Evolutionary conservation across 1,140 invertebrate species (phyloP).

Genomic region (Dendroctonus ponderosae): DNA sequence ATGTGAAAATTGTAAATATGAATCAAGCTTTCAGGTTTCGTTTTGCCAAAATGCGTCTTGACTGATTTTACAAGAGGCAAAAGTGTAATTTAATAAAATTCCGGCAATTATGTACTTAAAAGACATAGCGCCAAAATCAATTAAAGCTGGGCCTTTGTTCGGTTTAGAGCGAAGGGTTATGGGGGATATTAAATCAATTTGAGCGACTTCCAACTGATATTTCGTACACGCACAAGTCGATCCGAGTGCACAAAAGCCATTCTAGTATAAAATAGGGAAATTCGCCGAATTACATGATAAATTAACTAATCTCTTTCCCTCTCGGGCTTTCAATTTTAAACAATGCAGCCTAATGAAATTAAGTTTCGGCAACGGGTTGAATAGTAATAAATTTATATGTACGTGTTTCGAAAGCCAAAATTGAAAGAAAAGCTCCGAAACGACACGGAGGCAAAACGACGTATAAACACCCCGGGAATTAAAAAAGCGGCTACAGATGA

Average conservation of each 20-base stretch:
- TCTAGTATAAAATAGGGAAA: conserved; percentile 45
- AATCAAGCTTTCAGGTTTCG: too few species aligned
- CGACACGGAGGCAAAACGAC: conserved; percentile 30
- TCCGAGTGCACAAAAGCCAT: conserved; percentile 41
- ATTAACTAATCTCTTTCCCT: conserved; percentile 49
- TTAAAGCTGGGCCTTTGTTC: conserved; percentile 7
- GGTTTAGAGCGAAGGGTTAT: conserved; percentile 16
- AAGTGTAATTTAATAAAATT: too few species aligned
- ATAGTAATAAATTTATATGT: conserved; percentile 51
- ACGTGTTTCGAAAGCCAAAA: conserved; percentile 46
- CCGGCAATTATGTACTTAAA: too few species aligned
- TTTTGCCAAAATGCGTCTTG: too few species aligned
- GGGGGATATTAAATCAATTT: conserved; percentile 39
- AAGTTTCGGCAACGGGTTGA: conserved; percentile 51
- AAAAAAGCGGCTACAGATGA: conserved; percentile 23
- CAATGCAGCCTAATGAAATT: conserved; percentile 52
- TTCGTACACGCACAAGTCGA: conserved; percentile 42
- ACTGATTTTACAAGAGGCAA: too few species aligned
- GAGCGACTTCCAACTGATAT: conserved; percentile 40
- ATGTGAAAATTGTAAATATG: too few species aligned
- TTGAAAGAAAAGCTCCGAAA: conserved; percentile 39
- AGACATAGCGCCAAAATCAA: neutral
- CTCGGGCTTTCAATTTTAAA: conserved; percentile 49
- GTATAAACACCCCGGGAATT: conserved; percentile 41
- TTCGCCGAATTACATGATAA: conserved; percentile 50